Evolutionary conservation across 2,113 vertebrate species (phyloP).

Genomic region (Protobothrops flavoviridis): DNA sequence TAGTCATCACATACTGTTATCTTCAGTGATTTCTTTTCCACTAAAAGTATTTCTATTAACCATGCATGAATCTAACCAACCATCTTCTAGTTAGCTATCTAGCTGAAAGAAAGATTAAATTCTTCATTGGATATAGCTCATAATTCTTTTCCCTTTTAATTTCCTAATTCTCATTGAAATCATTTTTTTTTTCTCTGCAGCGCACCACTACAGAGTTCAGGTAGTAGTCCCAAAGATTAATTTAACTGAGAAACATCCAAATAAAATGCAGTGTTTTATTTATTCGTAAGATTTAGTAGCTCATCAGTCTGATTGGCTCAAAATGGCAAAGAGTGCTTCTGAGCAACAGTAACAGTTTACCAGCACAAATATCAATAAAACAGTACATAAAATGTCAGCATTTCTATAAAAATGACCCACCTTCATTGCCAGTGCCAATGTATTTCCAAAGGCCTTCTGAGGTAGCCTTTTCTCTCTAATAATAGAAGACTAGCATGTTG

Average conservation of each 20-base stretch:
- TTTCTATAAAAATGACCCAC: not conserved
- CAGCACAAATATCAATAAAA: not conserved
- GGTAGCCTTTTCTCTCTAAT: not conserved
- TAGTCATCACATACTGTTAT: not conserved
- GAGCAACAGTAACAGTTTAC: not conserved
- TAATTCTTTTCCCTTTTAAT: not conserved
- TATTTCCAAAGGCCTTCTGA: not conserved
- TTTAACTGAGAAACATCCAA: not conserved
- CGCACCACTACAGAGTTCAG: not conserved
- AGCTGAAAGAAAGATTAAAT: not conserved
- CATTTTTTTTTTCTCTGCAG: not conserved
- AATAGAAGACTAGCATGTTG: not conserved
- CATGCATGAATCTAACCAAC: not conserved
- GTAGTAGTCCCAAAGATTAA: not conserved
- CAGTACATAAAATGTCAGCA: not conserved
- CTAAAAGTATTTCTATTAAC: not conserved
- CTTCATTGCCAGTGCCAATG: not conserved
- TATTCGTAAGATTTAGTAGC: not conserved
- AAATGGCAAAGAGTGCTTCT: not conserved
- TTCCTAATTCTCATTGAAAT: not conserved
- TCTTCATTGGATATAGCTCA: not conserved
- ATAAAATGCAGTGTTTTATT: not conserved
- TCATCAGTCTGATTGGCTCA: not conserved
- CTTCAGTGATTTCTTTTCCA: not conserved
- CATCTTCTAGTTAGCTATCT: not conserved